phyloP scores from a whole-genome alignment of 2,113 vertebrate genomes.

The Eudorcas thomsonii region DNA sequence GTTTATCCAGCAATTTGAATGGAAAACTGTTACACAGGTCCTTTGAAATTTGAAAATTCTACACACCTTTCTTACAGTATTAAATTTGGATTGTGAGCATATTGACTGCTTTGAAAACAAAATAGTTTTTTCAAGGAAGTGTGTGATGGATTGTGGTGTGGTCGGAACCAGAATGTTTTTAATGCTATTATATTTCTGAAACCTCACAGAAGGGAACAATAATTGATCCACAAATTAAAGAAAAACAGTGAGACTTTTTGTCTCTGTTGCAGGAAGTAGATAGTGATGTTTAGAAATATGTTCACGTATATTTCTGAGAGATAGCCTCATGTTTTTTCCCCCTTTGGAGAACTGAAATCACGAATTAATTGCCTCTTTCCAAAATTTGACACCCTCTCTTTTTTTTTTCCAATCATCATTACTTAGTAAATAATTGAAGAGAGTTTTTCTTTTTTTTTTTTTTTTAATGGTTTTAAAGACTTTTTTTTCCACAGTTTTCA shows the following conservation, averaged over 20 bases:
- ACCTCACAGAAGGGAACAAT: not conserved
- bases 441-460: not conserved
- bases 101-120: conserved; percentile 48
- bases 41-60: not conserved
- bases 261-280: not conserved
- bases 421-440: not conserved
- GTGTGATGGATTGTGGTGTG: conserved; percentile 16
- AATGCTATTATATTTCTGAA: conserved; percentile 35
- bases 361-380: not conserved
- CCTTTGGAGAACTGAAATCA: conserved; percentile 13
- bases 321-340: not conserved
- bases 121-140: conserved; percentile 46
- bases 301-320: conserved; percentile 1
- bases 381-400: not conserved
- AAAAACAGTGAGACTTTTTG: conserved; percentile 18
- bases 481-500: not conserved
- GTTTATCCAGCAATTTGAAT: not conserved
- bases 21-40: conserved; percentile 28
- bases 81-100: not conserved
- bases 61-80: not conserved
- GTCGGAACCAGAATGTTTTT: conserved; percentile 6
- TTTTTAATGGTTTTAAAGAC: not conserved
- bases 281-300: conserved; percentile 28
- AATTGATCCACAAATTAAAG: conserved; percentile 61
- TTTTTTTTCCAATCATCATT: not conserved